Conservation (phyloP, 2,888 invertebrate genomes). For the Drosophila meridionalis region DNA sequence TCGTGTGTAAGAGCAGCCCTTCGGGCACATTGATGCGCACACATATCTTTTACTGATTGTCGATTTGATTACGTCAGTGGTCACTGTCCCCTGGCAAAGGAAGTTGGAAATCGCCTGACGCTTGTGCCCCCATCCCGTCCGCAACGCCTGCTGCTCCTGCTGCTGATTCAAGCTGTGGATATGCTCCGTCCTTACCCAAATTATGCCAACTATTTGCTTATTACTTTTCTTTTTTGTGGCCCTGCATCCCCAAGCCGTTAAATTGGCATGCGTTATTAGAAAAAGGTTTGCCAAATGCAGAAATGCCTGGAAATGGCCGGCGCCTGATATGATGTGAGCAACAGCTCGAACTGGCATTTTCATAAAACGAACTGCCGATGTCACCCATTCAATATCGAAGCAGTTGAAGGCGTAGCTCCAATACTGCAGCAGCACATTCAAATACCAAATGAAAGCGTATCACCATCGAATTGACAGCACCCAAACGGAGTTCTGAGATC, state of each 20-base stretch:
- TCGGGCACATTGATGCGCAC: constrained; percentile 67
- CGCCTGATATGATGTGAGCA: constrained; percentile 40
- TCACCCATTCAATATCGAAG: background rate
- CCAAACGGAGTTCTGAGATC: constrained; percentile 1
- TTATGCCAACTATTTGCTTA: constrained; percentile 80
- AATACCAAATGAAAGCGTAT: constrained; percentile 27
- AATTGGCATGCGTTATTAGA: constrained; percentile 74
- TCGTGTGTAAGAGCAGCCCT: constrained; percentile 46
- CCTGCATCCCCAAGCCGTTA: constrained; percentile 41
- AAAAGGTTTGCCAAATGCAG: constrained; percentile 76
- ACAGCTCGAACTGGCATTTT: constrained; percentile 46
- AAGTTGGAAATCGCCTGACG: constrained; percentile 44
- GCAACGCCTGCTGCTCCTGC: background rate
- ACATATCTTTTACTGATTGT: constrained; percentile 73
- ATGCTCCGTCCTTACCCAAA: constrained; percentile 49
- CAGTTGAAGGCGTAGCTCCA: constrained; percentile 29
- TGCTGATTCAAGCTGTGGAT: constrained; percentile 16
- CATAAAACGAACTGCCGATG: constrained; percentile 3
- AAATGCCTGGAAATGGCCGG: constrained; percentile 59
- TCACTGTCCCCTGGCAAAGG: constrained; percentile 64
- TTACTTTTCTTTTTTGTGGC: constrained; percentile 54
- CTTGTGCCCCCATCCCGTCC: constrained; percentile 16
- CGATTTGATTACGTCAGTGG: constrained; percentile 79
- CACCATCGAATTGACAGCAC: constrained; percentile 12
- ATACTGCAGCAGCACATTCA: constrained; percentile 31